Conservation (phyloP, 2,113 vertebrate genomes). For the Marmota monax region DNA sequence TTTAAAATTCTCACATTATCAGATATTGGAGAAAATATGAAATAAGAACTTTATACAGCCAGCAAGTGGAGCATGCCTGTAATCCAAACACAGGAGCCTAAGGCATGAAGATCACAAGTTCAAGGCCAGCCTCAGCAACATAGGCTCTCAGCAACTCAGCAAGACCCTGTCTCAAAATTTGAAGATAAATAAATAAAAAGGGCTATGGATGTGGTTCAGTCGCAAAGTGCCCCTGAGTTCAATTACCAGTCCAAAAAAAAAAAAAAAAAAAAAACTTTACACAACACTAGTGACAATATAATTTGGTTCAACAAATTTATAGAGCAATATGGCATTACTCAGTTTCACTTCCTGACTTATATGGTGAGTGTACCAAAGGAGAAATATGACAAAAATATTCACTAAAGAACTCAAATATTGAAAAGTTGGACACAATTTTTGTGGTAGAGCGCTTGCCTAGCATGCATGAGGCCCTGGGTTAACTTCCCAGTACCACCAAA, state of each 20-base stretch:
- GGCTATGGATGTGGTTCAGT: too few species aligned
- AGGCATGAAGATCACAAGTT: too few species aligned
- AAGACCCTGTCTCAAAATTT: too few species aligned
- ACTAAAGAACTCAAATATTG: not conserved
- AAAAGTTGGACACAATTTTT: not conserved
- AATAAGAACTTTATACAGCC: not conserved
- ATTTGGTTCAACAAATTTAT: not conserved
- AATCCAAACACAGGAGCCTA: too few species aligned
- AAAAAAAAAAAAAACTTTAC: not conserved
- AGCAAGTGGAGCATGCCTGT: too few species aligned
- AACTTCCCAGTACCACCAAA: not conserved
- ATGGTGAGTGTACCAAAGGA: not conserved
- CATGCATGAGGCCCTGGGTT: not conserved
- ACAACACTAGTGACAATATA: not conserved
- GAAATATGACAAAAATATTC: not conserved
- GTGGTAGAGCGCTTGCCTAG: not conserved
- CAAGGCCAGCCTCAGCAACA: too few species aligned
- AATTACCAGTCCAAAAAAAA: too few species aligned
- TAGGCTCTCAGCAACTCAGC: too few species aligned
- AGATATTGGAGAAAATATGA: not conserved
- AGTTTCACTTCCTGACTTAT: not conserved
- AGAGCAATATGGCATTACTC: not conserved
- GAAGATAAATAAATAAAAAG: too few species aligned
- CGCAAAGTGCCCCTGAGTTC: too few species aligned
- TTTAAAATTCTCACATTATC: slow-evolving; percentile 1